A percentile compares a stretch with the other conserved stretches of the same genome.
Evolutionary conservation across 2,797 vertebrate genomes (phyloP).

Genomic region (Lithobates sylvaticus): DNA sequence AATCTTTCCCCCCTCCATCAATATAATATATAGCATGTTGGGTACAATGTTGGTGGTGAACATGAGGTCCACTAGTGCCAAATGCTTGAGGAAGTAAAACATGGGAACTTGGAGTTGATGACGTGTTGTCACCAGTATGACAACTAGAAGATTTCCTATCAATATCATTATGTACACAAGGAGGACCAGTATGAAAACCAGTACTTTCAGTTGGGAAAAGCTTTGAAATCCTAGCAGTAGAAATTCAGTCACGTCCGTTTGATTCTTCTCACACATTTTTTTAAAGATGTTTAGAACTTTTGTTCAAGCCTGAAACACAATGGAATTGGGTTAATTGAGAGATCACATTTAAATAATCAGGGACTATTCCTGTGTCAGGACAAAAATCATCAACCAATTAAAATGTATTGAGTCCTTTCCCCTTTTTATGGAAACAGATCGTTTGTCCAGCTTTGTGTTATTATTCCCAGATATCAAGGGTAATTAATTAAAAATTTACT

Average conservation of each 20-base stretch:
- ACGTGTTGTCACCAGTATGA: conserved; percentile 63
- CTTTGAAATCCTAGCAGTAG: conserved; percentile 63
- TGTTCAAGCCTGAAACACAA: neutral
- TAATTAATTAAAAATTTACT: no score
- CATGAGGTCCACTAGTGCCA: conserved; percentile 68
- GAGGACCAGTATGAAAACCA: conserved; percentile 64
- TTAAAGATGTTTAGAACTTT: neutral
- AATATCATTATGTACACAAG: conserved; percentile 66
- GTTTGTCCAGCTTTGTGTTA: no score
- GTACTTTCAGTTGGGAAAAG: conserved; percentile 52
- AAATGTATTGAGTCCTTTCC: no score
- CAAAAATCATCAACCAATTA: no score
- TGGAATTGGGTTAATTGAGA: neutral
- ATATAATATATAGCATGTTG: conserved; percentile 67
- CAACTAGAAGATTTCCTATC: conserved; percentile 65
- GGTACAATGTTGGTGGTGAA: conserved; percentile 66
- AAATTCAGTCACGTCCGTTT: conserved; percentile 58
- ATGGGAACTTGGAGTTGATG: conserved; percentile 62
- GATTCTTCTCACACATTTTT: conserved; percentile 38
- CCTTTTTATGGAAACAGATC: no score
- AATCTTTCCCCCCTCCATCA: conserved; percentile 62
- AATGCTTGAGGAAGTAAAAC: conserved; percentile 67
- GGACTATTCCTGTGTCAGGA: no score
- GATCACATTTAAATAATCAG: no score
- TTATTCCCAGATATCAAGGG: no score